Evolutionary conservation across 2,113 vertebrate species (phyloP), one percentile per base, ranked within the genome.

Genomic region (Mungos mungo): DNA sequence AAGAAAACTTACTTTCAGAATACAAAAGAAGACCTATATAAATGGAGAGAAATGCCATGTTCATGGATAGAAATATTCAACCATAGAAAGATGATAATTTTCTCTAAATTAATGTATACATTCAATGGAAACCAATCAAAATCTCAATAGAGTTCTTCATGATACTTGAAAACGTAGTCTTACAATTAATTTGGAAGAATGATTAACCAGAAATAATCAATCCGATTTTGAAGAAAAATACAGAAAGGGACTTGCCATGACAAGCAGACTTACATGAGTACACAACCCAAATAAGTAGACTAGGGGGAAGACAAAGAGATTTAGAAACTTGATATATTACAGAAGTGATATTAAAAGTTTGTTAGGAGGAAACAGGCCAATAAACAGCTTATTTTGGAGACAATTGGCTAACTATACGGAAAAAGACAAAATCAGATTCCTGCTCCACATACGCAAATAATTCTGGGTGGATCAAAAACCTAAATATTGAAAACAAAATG

Each of bases 141-240:
- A 84, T 82, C 47, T 92, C 50, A 50, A 47, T 33, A 85, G 33
- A 1, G 23, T 47, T 79, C 89, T 92, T 87, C 52, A 41, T 41
- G 45, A 35, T 27, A 94, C n/a, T 69, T 95, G 50, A 57, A 16
- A 69, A 95, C 16, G 1, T 31, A 15, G 10, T 76, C 41, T 92
- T 81, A 88, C 80, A 81, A 71, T 95, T 85, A 60, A 81, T 83
- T 86, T 92, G 71, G 57, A 82, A 68, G 25, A 83, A 47, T 15
- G 80, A 66, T 63, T 93, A 63, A 25, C 10, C 45, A 82, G 47
- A 83, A 88, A 88, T 21, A 95, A 83, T 77, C 66, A 47, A 65
- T 23, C 15, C 10, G 72, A 83, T 87, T 93, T 65, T 95, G 11
- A 93, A 35, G 45, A 91, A 91, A 93, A 95, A 95, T 27, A 57